Evolutionary conservation across 2,888 invertebrate species (phyloP).

Genomic region (Pristionchus exspectatus): DNA sequence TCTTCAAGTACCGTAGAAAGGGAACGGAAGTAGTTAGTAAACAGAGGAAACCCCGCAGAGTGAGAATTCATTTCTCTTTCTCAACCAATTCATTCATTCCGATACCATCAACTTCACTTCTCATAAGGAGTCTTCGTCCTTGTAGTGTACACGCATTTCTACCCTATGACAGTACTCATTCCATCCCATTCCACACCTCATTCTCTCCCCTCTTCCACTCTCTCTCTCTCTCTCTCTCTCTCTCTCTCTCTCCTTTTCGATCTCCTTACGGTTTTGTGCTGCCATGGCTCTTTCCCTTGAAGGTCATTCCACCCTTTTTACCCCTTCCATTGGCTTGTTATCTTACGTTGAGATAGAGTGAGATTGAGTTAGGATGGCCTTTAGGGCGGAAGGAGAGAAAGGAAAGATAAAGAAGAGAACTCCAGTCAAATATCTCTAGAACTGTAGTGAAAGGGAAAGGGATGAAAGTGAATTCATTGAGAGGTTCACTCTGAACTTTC

Average conservation of each 20-base stretch:
- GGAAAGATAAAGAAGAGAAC: neutral
- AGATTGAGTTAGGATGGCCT: constrained; percentile 22
- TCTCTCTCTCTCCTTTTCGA: constrained; percentile 28
- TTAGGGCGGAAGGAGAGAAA: neutral
- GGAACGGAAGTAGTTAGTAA: constrained; percentile 7
- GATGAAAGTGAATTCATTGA: constrained; percentile 9
- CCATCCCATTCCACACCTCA: constrained; percentile 41
- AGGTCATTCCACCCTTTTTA: constrained; percentile 42
- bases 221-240: constrained; percentile 36
- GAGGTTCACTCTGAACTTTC: constrained; percentile 8
- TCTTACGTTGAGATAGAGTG: neutral
- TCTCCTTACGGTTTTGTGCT: constrained; percentile 26
- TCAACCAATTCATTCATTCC: neutral
- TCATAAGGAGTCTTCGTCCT: neutral
- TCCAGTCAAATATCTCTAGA: constrained; percentile 4
- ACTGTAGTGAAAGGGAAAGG: constrained; percentile 2
- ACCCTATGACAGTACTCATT: neutral
- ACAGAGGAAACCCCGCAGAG: constrained; percentile 7
- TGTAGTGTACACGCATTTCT: neutral
- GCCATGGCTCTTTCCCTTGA: neutral
- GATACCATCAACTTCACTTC: neutral
- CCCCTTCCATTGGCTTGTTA: constrained; percentile 3
- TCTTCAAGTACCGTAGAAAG: neutral
- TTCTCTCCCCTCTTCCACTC: neutral
- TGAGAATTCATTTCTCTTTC: neutral